These are phyloP conservation scores for Melanostigma gelatinosum DNA, from an alignment of 2,113 vertebrate species.

Conservation along the genomic window DNA sequence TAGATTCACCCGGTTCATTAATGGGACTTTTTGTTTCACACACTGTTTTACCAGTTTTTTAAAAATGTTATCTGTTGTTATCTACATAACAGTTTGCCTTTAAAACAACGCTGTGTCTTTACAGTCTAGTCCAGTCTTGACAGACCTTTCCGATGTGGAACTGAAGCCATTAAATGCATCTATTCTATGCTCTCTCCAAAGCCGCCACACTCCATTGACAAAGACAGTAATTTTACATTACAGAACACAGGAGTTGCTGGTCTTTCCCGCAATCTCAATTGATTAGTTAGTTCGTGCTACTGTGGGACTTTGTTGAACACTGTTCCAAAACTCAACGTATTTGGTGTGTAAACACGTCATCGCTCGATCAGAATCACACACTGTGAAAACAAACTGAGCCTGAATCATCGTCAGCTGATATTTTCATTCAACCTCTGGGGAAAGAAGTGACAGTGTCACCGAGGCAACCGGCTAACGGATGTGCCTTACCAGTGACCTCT, in stretches of 20 bases:
- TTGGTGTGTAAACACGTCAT: background rate
- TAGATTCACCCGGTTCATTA: background rate
- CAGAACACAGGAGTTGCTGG: background rate
- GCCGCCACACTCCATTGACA: background rate
- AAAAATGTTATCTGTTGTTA: background rate
- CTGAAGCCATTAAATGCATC: background rate
- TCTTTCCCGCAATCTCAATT: background rate
- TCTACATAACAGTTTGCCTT: background rate
- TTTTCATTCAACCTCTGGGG: conserved; percentile 13
- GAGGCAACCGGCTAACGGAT: conserved; percentile 43
- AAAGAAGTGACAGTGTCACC: conserved; percentile 2
- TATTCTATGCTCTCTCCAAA: background rate
- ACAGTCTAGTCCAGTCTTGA: background rate
- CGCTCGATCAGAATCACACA: background rate
- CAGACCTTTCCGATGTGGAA: too few relatives aligned
- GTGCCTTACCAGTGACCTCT: conserved; percentile 48
- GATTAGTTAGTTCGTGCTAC: background rate
- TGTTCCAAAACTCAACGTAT: background rate
- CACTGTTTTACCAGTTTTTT: background rate
- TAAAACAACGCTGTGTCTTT: background rate
- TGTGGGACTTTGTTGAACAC: background rate
- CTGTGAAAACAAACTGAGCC: conserved; percentile 17
- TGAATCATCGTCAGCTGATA: background rate
- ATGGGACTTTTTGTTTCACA: background rate
- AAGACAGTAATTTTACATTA: background rate